Percentiles rank a stretch among this genome's conserved stretches.
These are phyloP conservation scores for Parambassis ranga DNA, from an alignment of 2,797 vertebrate species.

Conservation along the genomic window DNA sequence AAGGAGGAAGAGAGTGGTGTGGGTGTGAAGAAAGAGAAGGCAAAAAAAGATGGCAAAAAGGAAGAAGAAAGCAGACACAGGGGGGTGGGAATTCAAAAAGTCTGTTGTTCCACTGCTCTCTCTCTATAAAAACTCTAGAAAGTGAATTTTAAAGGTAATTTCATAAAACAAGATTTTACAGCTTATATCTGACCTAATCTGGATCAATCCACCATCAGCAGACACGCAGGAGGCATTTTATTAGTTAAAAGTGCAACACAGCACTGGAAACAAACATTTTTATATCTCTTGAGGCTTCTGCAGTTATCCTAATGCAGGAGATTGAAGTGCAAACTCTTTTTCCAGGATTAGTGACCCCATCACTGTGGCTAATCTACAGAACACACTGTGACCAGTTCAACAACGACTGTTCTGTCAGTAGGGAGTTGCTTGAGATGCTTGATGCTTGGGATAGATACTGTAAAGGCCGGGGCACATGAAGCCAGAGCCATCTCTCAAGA, in stretches of 20 bases:
- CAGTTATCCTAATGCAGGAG: background rate
- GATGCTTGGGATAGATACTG: background rate
- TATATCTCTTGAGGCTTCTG: background rate
- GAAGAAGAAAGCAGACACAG: conserved; percentile 6
- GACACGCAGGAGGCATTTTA: background rate
- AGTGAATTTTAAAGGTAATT: conserved; percentile 11
- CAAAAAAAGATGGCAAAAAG: conserved; percentile 24
- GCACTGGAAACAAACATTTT: too few relatives aligned
- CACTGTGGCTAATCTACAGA: background rate
- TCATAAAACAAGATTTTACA: background rate
- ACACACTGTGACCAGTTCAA: background rate
- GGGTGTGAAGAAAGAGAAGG: conserved; percentile 33
- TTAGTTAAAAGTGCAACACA: too few relatives aligned
- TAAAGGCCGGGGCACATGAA: background rate
- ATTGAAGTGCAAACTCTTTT: background rate
- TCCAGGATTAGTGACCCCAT: background rate
- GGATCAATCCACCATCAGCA: background rate
- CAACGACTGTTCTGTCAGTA: background rate
- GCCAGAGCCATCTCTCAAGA: background rate
- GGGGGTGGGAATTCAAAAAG: background rate
- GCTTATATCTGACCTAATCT: background rate
- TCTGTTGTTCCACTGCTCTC: background rate
- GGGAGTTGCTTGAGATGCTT: too few relatives aligned
- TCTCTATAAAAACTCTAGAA: background rate
- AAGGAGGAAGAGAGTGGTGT: conserved; percentile 39